Evolutionary conservation across 2,797 vertebrate species (phyloP).

Genomic region (Sciurus carolinensis): DNA sequence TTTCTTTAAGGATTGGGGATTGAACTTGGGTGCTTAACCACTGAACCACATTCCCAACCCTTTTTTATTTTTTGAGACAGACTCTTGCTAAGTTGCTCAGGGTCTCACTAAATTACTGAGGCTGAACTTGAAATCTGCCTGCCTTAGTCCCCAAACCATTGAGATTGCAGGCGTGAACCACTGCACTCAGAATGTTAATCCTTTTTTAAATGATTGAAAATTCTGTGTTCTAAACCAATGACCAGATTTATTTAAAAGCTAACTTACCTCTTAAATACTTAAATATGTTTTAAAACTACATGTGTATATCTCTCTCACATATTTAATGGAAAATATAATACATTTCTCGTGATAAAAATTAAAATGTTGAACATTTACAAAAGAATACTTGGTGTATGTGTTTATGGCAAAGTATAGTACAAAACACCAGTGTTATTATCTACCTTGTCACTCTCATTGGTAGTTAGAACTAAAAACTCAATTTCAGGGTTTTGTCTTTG

Average conservation of each 20-base stretch:
- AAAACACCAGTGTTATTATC: background rate
- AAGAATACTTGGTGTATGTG: background rate
- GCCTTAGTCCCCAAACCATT: too few relatives aligned
- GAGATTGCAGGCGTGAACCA: too few relatives aligned
- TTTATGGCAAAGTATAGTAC: background rate
- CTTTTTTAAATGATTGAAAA: constrained; percentile 38
- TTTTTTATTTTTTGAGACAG: too few relatives aligned
- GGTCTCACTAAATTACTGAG: too few relatives aligned
- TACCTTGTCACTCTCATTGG: background rate
- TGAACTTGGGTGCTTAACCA: too few relatives aligned
- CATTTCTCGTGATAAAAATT: constrained; percentile 21
- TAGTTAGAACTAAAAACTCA: background rate
- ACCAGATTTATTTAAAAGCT: constrained; percentile 21
- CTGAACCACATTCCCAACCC: too few relatives aligned
- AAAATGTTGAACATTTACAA: background rate
- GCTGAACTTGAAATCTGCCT: too few relatives aligned
- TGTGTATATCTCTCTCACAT: background rate
- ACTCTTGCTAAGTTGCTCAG: too few relatives aligned
- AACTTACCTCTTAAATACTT: background rate
- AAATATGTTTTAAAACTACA: constrained; percentile 19
- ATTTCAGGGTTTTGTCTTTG: constrained; percentile 9
- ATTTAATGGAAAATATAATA: background rate
- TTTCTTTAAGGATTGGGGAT: too few relatives aligned
- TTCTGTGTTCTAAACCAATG: background rate
- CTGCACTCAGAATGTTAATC: background rate